Percentiles rank a stretch among this genome's conserved stretches.
phyloP scores from a whole-genome alignment of 2,797 vertebrate species.

The Pseudotriccus pelzelni region DNA sequence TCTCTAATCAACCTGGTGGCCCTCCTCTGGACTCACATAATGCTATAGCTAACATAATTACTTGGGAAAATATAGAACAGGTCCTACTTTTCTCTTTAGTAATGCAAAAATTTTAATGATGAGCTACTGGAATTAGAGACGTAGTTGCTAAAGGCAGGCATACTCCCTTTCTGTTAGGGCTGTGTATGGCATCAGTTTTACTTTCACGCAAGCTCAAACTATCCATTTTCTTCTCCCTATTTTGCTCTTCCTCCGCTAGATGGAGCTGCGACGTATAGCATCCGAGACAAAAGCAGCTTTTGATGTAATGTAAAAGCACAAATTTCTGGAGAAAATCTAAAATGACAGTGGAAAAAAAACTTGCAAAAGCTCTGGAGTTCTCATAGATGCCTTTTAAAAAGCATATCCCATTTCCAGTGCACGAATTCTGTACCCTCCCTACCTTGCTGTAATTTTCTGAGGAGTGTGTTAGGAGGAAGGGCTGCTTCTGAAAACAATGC shows the following conservation, averaged over 20 bases:
- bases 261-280: slow-evolving; percentile 52
- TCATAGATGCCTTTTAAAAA: neutral
- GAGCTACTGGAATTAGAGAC: neutral
- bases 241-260: slow-evolving; percentile 34
- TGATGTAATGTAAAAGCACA: neutral
- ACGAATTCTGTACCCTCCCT: neutral
- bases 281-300: neutral
- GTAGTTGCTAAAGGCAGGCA: neutral
- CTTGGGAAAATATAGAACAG: neutral
- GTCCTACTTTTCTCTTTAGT: neutral
- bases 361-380: neutral
- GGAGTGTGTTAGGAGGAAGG: neutral
- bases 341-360: slow-evolving; percentile 1
- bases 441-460: neutral
- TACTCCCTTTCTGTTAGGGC: neutral
- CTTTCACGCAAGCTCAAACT: neutral
- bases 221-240: neutral
- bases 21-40: neutral
- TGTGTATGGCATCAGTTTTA: neutral
- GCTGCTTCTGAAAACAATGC: neutral
- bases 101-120: neutral
- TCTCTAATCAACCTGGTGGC: neutral
- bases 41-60: neutral
- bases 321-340: neutral
- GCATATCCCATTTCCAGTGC: neutral